These are phyloP conservation scores for Argopecten irradians DNA, from an alignment of 1,140 invertebrate genomes.

Conservation along the genomic window DNA sequence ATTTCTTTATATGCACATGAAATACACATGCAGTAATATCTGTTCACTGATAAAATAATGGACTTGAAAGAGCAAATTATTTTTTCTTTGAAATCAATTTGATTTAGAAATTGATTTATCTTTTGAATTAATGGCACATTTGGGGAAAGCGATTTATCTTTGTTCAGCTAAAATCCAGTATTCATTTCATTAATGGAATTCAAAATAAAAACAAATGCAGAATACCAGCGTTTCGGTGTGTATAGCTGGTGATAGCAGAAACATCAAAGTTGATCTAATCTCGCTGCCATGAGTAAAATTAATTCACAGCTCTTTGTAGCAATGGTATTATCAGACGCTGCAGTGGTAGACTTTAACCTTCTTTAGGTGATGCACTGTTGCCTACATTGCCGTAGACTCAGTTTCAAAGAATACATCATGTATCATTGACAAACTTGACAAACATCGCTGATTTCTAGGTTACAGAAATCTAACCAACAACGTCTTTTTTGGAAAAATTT, in stretches of 20 bases:
- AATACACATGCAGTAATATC: background rate
- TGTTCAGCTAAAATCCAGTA: background rate
- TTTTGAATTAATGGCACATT: background rate
- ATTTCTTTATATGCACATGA: background rate
- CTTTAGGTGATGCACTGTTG: background rate
- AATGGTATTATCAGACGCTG: background rate
- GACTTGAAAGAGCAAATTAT: background rate
- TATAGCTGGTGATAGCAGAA: background rate
- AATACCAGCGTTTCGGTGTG: background rate
- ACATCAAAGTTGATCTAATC: constrained; percentile 17
- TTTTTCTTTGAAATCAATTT: background rate
- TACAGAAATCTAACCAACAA: background rate
- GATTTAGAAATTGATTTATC: background rate
- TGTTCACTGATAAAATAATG: background rate
- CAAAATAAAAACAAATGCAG: background rate
- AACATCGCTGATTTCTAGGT: background rate
- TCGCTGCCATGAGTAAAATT: background rate
- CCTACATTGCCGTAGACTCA: background rate
- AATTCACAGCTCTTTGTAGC: background rate
- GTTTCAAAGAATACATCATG: background rate
- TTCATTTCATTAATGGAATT: background rate
- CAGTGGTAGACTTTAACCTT: background rate
- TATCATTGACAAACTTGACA: background rate
- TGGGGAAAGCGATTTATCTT: background rate
- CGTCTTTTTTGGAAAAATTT: background rate